These are phyloP conservation scores for Propithecus deckenii DNA, from an alignment of 2,797 vertebrate genomes.

Conservation along the genomic window DNA sequence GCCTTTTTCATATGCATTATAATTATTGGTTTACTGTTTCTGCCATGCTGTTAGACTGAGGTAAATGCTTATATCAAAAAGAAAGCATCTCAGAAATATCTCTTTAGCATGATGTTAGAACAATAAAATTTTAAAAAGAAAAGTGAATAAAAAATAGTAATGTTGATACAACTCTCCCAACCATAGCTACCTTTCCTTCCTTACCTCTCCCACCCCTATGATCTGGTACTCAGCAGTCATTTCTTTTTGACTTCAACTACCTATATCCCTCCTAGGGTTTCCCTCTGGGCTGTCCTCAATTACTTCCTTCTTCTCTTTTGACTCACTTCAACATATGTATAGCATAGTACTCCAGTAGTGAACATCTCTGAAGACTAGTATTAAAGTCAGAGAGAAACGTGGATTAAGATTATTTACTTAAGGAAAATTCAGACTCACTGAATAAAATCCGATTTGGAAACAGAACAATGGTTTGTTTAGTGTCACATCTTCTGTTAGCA, in stretches of 20 bases:
- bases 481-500: not conserved
- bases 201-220: not conserved
- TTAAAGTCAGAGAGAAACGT: not conserved
- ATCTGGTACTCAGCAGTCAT: not conserved
- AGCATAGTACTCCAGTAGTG: not conserved
- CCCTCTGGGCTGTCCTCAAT: not conserved
- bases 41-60: not conserved
- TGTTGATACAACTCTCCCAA: not conserved
- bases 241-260: not conserved
- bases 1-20: not conserved
- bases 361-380: not conserved
- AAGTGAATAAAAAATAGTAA: not conserved
- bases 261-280: not conserved
- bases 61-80: conserved; percentile 8
- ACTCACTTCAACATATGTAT: not conserved
- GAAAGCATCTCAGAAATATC: not conserved
- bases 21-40: not conserved
- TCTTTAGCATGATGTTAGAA: not conserved
- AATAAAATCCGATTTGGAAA: conserved; percentile 36
- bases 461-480: not conserved
- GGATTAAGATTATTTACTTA: conserved; percentile 23
- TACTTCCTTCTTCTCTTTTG: not conserved
- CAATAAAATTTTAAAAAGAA: not conserved
- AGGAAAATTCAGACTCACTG: conserved; percentile 36
- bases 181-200: not conserved